phyloP scores from a whole-genome alignment of 92 coral and sea anemone genomes.

The Heliopora coerulea region DNA sequence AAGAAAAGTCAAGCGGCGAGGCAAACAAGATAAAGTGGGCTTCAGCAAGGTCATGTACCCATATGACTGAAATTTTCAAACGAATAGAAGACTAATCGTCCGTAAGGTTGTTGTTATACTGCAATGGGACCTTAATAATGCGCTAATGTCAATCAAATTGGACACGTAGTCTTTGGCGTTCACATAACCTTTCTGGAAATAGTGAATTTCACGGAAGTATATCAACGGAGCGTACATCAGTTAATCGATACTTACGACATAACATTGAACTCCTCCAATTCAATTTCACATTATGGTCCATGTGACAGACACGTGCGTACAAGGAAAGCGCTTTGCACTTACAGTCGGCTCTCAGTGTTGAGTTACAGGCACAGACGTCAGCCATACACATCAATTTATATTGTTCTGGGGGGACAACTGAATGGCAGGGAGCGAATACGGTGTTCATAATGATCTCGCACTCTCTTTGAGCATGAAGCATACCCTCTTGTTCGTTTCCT shows the following conservation, averaged over 20 bases:
- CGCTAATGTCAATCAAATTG: no score
- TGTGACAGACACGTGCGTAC: conserved; percentile 83
- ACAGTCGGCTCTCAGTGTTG: conserved; percentile 57
- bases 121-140: no score
- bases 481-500: conserved; percentile 37
- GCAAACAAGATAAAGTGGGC: no score
- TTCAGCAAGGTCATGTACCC: no score
- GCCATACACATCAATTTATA: conserved; percentile 70
- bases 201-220: no score
- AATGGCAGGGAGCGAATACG: conserved; percentile 60
- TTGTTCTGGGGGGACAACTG: conserved; percentile 16
- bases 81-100: no score
- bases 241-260: conserved; percentile 77
- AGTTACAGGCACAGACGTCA: conserved; percentile 77
- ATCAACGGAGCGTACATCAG: no score
- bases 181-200: no score
- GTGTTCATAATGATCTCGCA: conserved; percentile 52
- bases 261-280: conserved; percentile 56
- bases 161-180: no score
- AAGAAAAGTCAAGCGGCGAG: no score
- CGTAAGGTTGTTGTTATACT: no score
- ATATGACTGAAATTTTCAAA: no score
- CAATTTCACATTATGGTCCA: conserved; percentile 55
- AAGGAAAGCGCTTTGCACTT: conserved; percentile 70
- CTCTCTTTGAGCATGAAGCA: conserved; percentile 37